Percentiles rank a stretch among this genome's conserved stretches.
Evolutionary conservation across 2,888 invertebrate genomes (phyloP).

Genomic region (Homarus gammarus): DNA sequence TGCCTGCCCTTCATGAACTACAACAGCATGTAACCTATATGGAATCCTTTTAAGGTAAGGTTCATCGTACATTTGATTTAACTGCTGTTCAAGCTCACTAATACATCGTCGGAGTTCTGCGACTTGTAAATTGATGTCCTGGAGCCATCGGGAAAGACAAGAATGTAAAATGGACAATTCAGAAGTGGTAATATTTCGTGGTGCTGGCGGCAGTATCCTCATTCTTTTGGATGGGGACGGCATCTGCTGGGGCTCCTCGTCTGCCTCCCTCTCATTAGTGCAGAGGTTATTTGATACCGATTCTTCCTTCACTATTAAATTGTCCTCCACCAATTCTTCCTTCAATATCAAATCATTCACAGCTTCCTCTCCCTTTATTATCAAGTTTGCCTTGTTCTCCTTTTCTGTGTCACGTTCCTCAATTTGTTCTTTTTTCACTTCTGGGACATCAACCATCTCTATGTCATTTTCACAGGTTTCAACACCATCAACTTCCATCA

Average conservation of each 20-base stretch:
- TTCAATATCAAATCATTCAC: constrained; percentile 12
- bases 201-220: constrained; percentile 70
- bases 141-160: constrained; percentile 80
- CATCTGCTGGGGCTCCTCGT: constrained; percentile 44
- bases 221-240: constrained; percentile 63
- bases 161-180: constrained; percentile 77
- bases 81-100: constrained; percentile 65
- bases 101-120: constrained; percentile 68
- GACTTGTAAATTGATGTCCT: constrained; percentile 79
- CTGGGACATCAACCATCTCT: constrained; percentile 65
- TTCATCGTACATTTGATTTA: constrained; percentile 75
- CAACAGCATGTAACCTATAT: constrained; percentile 80
- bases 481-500: constrained; percentile 67
- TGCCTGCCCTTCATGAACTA: constrained; percentile 81
- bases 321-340: constrained; percentile 3
- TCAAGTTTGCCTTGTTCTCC: not conserved
- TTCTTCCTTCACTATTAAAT: constrained; percentile 10
- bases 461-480: constrained; percentile 68
- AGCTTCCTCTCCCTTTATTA: not conserved
- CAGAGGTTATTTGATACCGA: not conserved
- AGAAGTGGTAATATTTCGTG: constrained; percentile 47
- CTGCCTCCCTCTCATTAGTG: not conserved
- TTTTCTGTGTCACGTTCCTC: constrained; percentile 16
- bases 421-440: constrained; percentile 1
- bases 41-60: constrained; percentile 70